These are phyloP conservation scores for Vicugna pacos DNA, from an alignment of 2,113 vertebrate species.

Conservation along the genomic window DNA sequence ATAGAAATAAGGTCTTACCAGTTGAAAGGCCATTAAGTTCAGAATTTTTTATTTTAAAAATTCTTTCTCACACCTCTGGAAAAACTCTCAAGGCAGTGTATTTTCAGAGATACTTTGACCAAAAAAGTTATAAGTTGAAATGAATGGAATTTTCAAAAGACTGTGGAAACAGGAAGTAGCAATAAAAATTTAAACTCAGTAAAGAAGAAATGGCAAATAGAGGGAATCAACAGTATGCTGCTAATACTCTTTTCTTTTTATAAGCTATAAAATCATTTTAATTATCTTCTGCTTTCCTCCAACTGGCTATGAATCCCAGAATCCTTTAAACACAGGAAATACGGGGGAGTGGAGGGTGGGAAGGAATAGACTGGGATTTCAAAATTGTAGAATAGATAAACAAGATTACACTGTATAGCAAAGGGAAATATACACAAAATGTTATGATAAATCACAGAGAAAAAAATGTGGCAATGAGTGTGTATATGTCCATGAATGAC, in stretches of 20 bases:
- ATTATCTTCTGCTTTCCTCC: background rate
- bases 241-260: background rate
- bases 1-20: background rate
- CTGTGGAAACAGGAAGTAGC: background rate
- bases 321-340: background rate
- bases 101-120: slow-evolving; percentile 5
- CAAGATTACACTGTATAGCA: too few relatives aligned
- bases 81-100: background rate
- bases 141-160: background rate
- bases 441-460: too few relatives aligned
- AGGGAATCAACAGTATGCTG: background rate
- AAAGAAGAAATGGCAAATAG: background rate
- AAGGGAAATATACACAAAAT: too few relatives aligned
- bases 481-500: too few relatives aligned
- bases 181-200: background rate
- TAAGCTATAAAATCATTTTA: background rate
- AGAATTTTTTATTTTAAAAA: slow-evolving; percentile 10
- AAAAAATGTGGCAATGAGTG: too few relatives aligned
- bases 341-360: background rate
- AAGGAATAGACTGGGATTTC: too few relatives aligned
- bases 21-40: background rate
- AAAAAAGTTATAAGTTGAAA: background rate
- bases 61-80: background rate
- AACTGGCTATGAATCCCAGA: background rate
- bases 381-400: too few relatives aligned